phyloP scores from a whole-genome alignment of 2,797 vertebrate species.

The Spea hammondii region DNA sequence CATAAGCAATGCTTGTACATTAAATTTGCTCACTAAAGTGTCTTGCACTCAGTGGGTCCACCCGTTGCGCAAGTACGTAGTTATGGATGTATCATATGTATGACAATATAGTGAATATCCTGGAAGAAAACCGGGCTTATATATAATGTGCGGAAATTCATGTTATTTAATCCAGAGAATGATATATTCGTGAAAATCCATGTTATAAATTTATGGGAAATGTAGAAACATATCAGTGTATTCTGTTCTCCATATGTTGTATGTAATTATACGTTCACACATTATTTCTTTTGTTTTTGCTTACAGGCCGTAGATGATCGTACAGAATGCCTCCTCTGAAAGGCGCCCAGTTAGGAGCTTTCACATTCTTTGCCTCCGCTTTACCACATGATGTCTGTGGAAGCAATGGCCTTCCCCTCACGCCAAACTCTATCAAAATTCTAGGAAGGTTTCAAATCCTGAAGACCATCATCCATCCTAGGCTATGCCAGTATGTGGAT shows the following conservation, averaged over 20 bases:
- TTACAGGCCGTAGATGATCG: neutral
- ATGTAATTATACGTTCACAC: neutral
- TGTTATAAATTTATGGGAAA: no score
- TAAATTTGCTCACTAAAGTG: no score
- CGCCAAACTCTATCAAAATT: constrained; percentile 98
- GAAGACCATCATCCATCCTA: constrained; percentile 89
- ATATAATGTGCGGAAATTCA: no score
- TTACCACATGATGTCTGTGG: constrained; percentile 98
- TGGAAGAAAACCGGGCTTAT: no score
- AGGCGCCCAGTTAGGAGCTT: constrained; percentile 89
- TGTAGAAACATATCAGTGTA: no score
- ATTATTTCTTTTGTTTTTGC: neutral
- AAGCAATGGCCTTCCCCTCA: constrained; percentile 95
- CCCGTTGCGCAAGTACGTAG: no score
- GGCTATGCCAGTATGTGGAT: constrained; percentile 95
- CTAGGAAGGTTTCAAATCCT: constrained; percentile 96
- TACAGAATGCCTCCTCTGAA: constrained; percentile 82
- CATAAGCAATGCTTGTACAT: no score
- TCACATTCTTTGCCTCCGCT: constrained; percentile 95
- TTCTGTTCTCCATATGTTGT: neutral
- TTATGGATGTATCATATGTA: no score
- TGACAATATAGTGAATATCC: no score
- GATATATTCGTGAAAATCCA: no score
- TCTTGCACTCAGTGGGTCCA: no score
- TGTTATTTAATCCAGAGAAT: no score